Base-by-base conservation (phyloP, 2,113 vertebrate species). In the Tretioscincus oriximinensis region DNA sequence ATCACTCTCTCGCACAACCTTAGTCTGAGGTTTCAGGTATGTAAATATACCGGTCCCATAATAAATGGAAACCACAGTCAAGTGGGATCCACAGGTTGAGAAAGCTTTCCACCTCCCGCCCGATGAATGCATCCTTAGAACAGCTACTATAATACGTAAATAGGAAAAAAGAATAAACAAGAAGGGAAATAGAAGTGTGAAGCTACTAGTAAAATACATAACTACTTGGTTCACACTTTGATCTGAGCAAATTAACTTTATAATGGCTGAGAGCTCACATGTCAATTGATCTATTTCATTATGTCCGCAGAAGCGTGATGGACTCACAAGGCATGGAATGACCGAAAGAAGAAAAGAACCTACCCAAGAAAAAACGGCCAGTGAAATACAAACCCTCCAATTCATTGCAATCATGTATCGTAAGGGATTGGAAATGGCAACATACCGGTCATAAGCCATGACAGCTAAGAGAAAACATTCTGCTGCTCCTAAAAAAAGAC, bases 401-500 rank as follows among this genome's bases (percentile, higher is more conserved):
- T 74, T 63, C 71, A 74, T 81, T 8, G 74, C 21, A 26, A 73
- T 29, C 2, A 14, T 20, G 20, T 81, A 81, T 31, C 73, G 45
- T 9, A 81, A 63, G n/a, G 80, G 80, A 9, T 20, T 51, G 24
- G 70, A 81, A 10, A 81, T 51, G 54, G 80, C 71, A 35, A 65
- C 63, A 74, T 74, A 81, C 5, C 47, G 71, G 21, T 81, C 71
- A 45, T 54, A 81, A 66, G 71, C 80, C 80, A 74, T 81, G 47
- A 81, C 71, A 54, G 80, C 71, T 22, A 81, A 49, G 4, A 81
- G 71, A 24, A 81, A 63, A 67, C 80, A 81, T 20, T 81, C 71
- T 20, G 60, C 67, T 9, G 71, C 51, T 16, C 80, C 72, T 9
- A 51, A 64, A 21, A 18, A 66, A 7, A 41, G 71, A 74, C 5